Evolutionary conservation across 2,797 vertebrate genomes (phyloP).

Genomic region (Neosilurus mollespiculum): DNA sequence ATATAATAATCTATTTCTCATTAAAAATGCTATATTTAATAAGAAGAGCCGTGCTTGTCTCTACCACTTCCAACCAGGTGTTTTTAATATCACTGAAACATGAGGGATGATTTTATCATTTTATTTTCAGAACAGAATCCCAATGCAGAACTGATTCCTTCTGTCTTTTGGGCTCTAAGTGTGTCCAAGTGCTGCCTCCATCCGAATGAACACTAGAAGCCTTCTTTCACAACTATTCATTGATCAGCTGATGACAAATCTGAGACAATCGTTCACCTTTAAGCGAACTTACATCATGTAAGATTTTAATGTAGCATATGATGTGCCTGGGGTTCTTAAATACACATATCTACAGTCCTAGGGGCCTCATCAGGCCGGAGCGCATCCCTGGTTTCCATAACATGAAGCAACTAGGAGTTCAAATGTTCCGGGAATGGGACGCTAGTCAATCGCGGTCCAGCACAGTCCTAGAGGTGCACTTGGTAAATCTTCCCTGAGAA

Average conservation of each 20-base stretch:
- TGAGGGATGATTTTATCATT: not conserved
- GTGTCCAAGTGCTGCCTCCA: not conserved
- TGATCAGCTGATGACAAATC: not conserved
- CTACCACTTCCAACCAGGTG: constrained; percentile 57
- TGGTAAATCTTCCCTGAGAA: too few species aligned
- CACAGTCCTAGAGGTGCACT: too few species aligned
- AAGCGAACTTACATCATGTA: not conserved
- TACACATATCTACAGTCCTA: too few species aligned
- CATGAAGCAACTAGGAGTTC: too few species aligned
- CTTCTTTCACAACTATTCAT: not conserved
- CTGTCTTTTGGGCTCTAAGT: not conserved
- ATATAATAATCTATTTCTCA: constrained; percentile 86
- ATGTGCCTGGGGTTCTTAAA: too few species aligned
- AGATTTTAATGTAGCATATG: too few species aligned
- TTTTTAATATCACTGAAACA: not conserved
- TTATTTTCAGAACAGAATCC: not conserved
- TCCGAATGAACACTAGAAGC: not conserved
- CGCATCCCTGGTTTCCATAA: too few species aligned
- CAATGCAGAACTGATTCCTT: not conserved
- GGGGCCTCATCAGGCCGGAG: too few species aligned
- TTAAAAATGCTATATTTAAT: constrained; percentile 87
- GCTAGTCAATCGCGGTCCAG: too few species aligned
- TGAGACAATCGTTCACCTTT: not conserved
- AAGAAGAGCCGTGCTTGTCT: constrained; percentile 75
- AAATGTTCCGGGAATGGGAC: too few species aligned